Evolutionary conservation across 2,888 invertebrate genomes (phyloP).

Genomic region (Copidosoma aretas): DNA sequence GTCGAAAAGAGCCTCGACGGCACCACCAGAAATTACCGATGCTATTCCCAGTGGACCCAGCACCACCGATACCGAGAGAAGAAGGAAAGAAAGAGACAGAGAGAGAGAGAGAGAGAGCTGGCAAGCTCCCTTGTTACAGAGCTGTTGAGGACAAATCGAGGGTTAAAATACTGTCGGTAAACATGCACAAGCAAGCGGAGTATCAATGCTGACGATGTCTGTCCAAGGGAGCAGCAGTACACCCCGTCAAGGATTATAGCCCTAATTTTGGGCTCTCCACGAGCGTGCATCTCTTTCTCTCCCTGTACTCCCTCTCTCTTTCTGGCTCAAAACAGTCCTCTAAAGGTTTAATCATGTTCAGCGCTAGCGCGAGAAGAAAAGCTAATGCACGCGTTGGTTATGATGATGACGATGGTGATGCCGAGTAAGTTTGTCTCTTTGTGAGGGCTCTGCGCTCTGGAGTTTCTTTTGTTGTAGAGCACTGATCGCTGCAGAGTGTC

Average conservation of each 20-base stretch:
- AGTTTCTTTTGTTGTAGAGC: not conserved
- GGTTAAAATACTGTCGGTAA: slow-evolving; percentile 63
- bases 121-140: slow-evolving; percentile 47
- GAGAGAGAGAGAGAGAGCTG: slow-evolving; percentile 5
- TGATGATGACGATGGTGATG: not conserved
- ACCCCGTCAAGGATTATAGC: slow-evolving; percentile 60
- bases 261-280: slow-evolving; percentile 57
- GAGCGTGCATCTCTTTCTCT: slow-evolving; percentile 30
- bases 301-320: slow-evolving; percentile 6
- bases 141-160: slow-evolving; percentile 63
- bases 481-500: not conserved
- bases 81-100: slow-evolving; percentile 13
- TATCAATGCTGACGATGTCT: slow-evolving; percentile 46
- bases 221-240: slow-evolving; percentile 50
- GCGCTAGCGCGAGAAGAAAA: slow-evolving; percentile 4
- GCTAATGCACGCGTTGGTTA: not conserved
- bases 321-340: slow-evolving; percentile 8
- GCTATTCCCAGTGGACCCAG: slow-evolving; percentile 23
- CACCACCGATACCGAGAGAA: slow-evolving; percentile 6
- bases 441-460: not conserved
- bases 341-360: slow-evolving; percentile 42
- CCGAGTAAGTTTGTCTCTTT: not conserved
- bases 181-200: slow-evolving; percentile 36
- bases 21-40: slow-evolving; percentile 9
- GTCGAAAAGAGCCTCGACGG: slow-evolving; percentile 19